Evolutionary conservation across 2,888 invertebrate species (phyloP).

Genomic region (Drosophila kuntzei): DNA sequence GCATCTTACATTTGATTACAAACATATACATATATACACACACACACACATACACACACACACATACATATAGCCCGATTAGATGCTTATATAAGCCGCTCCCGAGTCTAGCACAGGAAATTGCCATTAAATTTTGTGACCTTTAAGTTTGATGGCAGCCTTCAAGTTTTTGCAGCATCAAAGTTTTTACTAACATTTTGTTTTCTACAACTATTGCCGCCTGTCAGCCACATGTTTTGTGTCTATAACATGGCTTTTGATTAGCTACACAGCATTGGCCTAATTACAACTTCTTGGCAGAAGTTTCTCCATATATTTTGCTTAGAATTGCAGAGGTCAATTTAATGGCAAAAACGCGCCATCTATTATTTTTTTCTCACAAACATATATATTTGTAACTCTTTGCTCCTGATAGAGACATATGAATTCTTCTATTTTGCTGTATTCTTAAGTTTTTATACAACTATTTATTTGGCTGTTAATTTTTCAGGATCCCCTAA

Average conservation of each 20-base stretch:
- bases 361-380: background rate
- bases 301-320: constrained; percentile 11
- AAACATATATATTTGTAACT: background rate
- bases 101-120: constrained; percentile 54
- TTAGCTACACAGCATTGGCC: constrained; percentile 38
- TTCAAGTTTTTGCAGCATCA: constrained; percentile 30
- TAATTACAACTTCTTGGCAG: constrained; percentile 39
- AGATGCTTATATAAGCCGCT: constrained; percentile 53
- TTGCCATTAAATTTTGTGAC: constrained; percentile 74
- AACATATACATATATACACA: no score
- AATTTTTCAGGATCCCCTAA: background rate
- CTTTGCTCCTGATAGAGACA: background rate
- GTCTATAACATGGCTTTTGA: constrained; percentile 47
- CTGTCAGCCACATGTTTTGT: constrained; percentile 37
- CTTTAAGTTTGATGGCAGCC: constrained; percentile 59
- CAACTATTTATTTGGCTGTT: background rate
- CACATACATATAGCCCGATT: constrained; percentile 15
- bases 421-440: background rate
- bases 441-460: no score
- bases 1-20: constrained; percentile 58
- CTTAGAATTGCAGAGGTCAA: background rate
- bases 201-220: constrained; percentile 8
- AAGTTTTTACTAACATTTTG: constrained; percentile 44
- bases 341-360: constrained; percentile 11
- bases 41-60: constrained; percentile 18